Conservation (phyloP, 2,888 invertebrate species). For the Griposia aprilina region DNA sequence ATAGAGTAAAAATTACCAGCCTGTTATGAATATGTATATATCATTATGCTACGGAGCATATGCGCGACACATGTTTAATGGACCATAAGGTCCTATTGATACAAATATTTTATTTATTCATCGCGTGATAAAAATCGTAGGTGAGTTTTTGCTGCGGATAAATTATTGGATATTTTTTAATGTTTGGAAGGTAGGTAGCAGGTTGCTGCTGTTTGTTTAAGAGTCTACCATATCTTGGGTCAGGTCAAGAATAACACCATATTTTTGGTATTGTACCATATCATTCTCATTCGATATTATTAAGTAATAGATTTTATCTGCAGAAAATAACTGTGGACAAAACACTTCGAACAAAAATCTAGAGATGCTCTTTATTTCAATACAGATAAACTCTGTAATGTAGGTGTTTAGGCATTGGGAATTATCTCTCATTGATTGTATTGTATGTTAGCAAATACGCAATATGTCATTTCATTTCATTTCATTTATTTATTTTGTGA, state of each 20-base stretch:
- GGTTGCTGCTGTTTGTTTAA: conserved; percentile 32
- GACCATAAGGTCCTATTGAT: conserved; percentile 83
- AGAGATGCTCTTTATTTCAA: not conserved
- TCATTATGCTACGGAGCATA: conserved; percentile 74
- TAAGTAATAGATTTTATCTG: not conserved
- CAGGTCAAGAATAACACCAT: conserved; percentile 27
- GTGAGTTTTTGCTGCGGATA: conserved; percentile 76
- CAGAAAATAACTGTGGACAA: not conserved
- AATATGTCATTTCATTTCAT: no score
- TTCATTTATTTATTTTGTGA: no score
- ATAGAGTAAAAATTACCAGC: conserved; percentile 81
- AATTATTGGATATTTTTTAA: conserved; percentile 51
- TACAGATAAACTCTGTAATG: no score
- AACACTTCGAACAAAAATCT: not conserved
- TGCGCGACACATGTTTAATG: conserved; percentile 85
- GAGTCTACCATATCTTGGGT: not conserved
- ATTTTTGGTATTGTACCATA: not conserved
- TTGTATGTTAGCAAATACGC: not conserved
- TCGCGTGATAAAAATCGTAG: conserved; percentile 76
- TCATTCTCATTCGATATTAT: not conserved
- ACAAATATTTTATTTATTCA: conserved; percentile 75
- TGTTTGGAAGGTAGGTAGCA: conserved; percentile 8
- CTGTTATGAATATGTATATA: conserved; percentile 83
- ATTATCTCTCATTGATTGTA: not conserved
- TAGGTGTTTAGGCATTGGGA: not conserved